Base-by-base conservation (phyloP, 2,797 vertebrate genomes). In the Gadopsis marmoratus region DNA sequence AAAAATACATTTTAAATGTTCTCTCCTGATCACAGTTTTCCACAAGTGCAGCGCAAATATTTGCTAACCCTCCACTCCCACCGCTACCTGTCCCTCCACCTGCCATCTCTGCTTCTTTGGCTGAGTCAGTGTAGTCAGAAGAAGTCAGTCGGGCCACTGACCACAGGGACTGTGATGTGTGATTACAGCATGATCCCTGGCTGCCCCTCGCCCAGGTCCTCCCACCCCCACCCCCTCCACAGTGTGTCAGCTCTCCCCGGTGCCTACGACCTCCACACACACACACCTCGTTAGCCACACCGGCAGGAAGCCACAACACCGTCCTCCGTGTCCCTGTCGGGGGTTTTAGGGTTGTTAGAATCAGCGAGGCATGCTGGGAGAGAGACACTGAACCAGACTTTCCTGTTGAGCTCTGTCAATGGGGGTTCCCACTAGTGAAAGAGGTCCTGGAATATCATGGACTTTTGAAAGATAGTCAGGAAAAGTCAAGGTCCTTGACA, bases 141-240 rank as follows among this genome's bases (percentile, higher is more conserved):
- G 81, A 75, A 87, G 89, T 87, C 77, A 68, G 77, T 67, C 7
- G 35, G 70, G 85, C 85, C 66, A 78, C 77, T 93, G 91, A 94
- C 93, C 90, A 86, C 88, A 81, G 90, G 85, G 87, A 91, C 89
- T 81, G 82, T 88, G 92, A 92, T 91, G 88, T 94, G 90, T 93
- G 94, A 95, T 94, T 95, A 94, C 90, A 80, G 70, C 12, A 6
- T 91, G 93, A 94, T 91, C 91, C 82, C 81, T 84, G 79, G 85
- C 77, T 89, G 86, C 78, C 86, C 89, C 79, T 66, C 69, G 81
- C 84, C 74, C 79, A 65, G 54, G 26, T 26, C 26, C 26, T 73
- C 70, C 75, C 60, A 59, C 70, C 77, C 41, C 67, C 81, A 80
- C 78, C 75, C 72, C 71, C 70, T 72, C 71, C 70, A 59, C 68